Base-by-base conservation (phyloP, 2,113 vertebrate species). In the Pontoporia blainvillei region DNA sequence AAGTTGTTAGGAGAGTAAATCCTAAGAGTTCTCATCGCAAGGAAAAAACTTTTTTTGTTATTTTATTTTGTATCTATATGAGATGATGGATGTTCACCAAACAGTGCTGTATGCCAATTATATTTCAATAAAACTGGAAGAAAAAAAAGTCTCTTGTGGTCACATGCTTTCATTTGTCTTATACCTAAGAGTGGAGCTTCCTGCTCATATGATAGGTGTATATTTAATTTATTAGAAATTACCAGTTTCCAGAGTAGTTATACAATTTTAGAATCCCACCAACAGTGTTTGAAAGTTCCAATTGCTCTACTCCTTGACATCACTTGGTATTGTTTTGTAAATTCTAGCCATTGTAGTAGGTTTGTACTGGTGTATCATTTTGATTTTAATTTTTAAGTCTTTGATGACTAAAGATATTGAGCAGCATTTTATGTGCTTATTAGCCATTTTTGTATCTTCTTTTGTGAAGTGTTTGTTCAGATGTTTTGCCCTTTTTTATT, bases 361-460 rank as follows among this genome's bases (percentile, higher is more conserved):
- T 15, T 93, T 83, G 21, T 88, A 39, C 6, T 84, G n/a, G 25
- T 64, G 27, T 85, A 85, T 69, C 36, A 36, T 75, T 93, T 90
- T 86, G 17, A 17, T 85, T 95, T 85, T 85, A 46, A 71, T 69
- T 87, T 91, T 84, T 75, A 86, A 54, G 84, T 93, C n/a, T 46
- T 3, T 67, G 10, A 8, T 71, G 75, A 69, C 57, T 86, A 20
- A 49, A 44, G 23, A 79, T 90, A 46, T 36, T 78, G 15, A 93
- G 27, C 11, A 81, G 34, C 39, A 23, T 91, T 92, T 94, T 25
- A 41, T 76, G 29, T 94, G 49, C 20, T 88, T 72, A 61, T 36
- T 27, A 6, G 14, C 20, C 49, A 46, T 73, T 79, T 29, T 94
- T 66, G 59, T n/a, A 29, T 75, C 27, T 49, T 61, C 3, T 59